These are phyloP conservation scores for Eurystomus glaucurus DNA, from an alignment of 2,797 vertebrate genomes.

Conservation along the genomic window DNA sequence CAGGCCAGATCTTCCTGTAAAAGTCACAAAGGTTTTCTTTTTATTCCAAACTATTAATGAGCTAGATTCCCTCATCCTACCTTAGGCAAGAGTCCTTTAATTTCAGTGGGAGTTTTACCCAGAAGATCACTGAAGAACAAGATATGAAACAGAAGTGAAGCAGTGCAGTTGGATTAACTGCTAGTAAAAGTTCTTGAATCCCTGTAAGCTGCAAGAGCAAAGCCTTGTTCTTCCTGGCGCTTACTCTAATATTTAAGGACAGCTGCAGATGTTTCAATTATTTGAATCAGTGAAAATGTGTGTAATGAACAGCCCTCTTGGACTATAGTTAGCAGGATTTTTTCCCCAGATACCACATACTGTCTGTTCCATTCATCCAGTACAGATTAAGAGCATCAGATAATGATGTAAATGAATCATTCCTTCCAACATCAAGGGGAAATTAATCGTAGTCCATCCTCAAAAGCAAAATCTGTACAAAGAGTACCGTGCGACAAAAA, in stretches of 20 bases:
- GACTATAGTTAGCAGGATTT: not conserved
- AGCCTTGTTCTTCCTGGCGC: constrained; percentile 6
- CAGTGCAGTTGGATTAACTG: not conserved
- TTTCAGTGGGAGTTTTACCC: constrained; percentile 25
- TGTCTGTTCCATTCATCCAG: constrained; percentile 13
- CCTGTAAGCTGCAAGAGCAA: constrained; percentile 8
- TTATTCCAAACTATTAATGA: constrained; percentile 41
- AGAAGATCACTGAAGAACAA: not conserved
- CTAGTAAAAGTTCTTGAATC: constrained; percentile 10
- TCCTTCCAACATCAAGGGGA: constrained; percentile 19
- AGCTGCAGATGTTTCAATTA: constrained; percentile 65
- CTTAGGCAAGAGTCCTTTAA: constrained; percentile 19
- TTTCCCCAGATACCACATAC: constrained; percentile 30
- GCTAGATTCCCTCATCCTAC: not conserved
- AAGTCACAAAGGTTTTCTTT: constrained; percentile 24
- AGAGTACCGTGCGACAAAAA: not conserved
- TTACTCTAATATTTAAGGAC: constrained; percentile 47
- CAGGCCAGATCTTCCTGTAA: constrained; percentile 11
- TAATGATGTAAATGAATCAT: constrained; percentile 31
- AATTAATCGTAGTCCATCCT: constrained; percentile 27
- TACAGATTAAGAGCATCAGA: constrained; percentile 44
- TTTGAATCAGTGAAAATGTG: constrained; percentile 46
- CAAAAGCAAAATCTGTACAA: constrained; percentile 4
- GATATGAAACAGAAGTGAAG: not conserved
- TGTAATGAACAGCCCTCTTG: constrained; percentile 42